Conservation (phyloP, 64 coral and sea anemone species). For the Platygyra sinensis region DNA sequence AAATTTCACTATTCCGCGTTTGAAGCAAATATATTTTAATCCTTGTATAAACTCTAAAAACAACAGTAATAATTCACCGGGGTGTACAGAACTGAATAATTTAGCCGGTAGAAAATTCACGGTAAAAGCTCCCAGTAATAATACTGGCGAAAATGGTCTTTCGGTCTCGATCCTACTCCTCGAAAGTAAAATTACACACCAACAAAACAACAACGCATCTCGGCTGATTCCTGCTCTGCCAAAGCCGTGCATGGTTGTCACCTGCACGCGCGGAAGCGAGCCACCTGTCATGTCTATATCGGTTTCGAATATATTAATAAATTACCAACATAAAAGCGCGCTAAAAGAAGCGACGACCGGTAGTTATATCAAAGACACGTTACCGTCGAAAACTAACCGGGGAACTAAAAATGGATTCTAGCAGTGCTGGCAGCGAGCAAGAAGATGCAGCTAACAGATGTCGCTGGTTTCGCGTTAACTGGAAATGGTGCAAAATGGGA, state of each 20-base stretch:
- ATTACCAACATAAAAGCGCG: conserved; percentile 23
- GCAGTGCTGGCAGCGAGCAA: conserved; percentile 2
- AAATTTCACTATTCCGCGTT: too few relatives aligned
- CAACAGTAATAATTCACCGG: too few relatives aligned
- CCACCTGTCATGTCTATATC: conserved; percentile 34
- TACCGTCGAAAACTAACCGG: background rate
- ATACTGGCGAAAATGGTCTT: background rate
- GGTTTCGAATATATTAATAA: conserved; percentile 34
- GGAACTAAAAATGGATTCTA: conserved; percentile 15
- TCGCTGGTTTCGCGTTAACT: conserved; percentile 22
- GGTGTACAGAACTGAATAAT: too few relatives aligned
- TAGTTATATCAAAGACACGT: background rate
- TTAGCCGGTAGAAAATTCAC: too few relatives aligned
- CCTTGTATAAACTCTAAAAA: too few relatives aligned
- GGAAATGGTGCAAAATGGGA: conserved; percentile 50
- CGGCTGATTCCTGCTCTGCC: background rate
- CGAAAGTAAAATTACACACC: background rate
- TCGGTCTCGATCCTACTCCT: background rate
- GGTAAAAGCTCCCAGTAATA: background rate
- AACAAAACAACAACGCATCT: background rate
- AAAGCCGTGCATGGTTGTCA: background rate
- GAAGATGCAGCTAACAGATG: conserved; percentile 31
- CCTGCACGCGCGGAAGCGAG: background rate
- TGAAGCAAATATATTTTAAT: too few relatives aligned
- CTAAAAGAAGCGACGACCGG: background rate